These are phyloP conservation scores for Pocillopora verrucosa DNA, from an alignment of 64 coral and sea anemone species.

Conservation along the genomic window DNA sequence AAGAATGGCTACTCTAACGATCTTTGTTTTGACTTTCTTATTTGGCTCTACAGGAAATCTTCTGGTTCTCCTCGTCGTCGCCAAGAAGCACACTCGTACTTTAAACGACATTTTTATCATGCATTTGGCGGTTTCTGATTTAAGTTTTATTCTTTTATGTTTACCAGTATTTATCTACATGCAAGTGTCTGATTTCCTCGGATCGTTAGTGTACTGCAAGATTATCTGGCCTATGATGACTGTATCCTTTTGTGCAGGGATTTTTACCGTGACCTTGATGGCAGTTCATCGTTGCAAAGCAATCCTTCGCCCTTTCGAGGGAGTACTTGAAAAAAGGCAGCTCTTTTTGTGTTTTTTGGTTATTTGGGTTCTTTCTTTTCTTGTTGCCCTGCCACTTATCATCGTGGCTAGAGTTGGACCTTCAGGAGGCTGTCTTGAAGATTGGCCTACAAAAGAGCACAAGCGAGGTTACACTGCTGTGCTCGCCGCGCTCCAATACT, in stretches of 20 bases:
- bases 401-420: constrained; percentile 34
- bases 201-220: constrained; percentile 60
- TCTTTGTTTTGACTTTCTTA: constrained; percentile 46
- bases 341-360: constrained; percentile 1
- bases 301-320: constrained; percentile 50
- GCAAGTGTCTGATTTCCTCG: constrained; percentile 14
- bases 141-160: constrained; percentile 53
- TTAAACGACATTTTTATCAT: constrained; percentile 64
- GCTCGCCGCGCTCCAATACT: constrained; percentile 44
- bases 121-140: constrained; percentile 55
- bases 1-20: neutral
- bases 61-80: constrained; percentile 50
- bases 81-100: constrained; percentile 28
- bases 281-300: constrained; percentile 55
- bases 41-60: constrained; percentile 44
- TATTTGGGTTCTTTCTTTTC: constrained; percentile 54
- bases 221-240: constrained; percentile 56
- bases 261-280: constrained; percentile 64
- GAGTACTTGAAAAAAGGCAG: constrained; percentile 26
- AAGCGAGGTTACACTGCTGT: constrained; percentile 51
- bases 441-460: constrained; percentile 47
- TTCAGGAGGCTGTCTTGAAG: constrained; percentile 29
- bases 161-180: constrained; percentile 60
- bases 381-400: constrained; percentile 47
- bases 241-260: constrained; percentile 48